phyloP scores from a whole-genome alignment of 2,113 vertebrate genomes.

The Etheostoma cragini region DNA sequence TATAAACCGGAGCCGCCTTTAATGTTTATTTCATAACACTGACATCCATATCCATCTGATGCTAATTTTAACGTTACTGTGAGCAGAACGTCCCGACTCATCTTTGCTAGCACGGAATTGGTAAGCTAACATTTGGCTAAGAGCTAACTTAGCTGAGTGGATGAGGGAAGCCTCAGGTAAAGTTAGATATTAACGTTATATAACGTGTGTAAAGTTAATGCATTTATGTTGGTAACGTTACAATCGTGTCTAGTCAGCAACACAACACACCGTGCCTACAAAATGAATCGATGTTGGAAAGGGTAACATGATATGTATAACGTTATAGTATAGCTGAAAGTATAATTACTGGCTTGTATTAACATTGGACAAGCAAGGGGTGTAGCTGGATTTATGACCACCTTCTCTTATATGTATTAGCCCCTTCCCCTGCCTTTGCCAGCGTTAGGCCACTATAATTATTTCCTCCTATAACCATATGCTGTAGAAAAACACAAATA shows the following conservation, averaged over 20 bases:
- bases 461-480: background rate
- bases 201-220: background rate
- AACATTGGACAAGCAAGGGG: background rate
- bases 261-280: background rate
- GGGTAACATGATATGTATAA: background rate
- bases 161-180: conserved; percentile 60
- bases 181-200: background rate
- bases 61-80: background rate
- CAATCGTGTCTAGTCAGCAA: conserved; percentile 5
- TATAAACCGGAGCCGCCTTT: fast-evolving
- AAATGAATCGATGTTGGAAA: background rate
- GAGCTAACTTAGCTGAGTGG: conserved; percentile 53
- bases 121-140: conserved; percentile 66
- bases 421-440: background rate
- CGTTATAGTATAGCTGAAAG: background rate
- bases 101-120: conserved; percentile 60
- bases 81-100: conserved; percentile 77
- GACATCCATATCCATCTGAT: background rate
- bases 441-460: background rate
- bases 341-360: background rate
- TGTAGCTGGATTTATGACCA: background rate
- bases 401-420: background rate
- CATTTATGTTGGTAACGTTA: background rate
- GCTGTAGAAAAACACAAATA: background rate
- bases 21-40: background rate